Evolutionary conservation across 37 sponge, comb jelly and placozoan genomes (phyloP).

Genomic region (Mnemiopsis leidyi): DNA sequence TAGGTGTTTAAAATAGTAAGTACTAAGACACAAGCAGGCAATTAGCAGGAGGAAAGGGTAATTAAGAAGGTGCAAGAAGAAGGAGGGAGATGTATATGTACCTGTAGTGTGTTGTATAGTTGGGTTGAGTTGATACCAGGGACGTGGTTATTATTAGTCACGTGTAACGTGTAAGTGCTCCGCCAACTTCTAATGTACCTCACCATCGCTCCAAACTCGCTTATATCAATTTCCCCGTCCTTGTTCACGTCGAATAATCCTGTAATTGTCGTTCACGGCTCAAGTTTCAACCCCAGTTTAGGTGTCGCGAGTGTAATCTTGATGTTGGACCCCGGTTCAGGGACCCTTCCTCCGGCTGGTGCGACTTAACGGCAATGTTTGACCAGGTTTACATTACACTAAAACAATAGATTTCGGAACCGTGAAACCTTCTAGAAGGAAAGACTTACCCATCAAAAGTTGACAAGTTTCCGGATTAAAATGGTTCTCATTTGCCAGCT

Average conservation of each 20-base stretch:
- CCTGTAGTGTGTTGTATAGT: constrained; percentile 23
- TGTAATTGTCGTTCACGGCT: not conserved
- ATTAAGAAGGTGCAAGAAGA: not conserved
- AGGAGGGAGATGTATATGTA: not conserved
- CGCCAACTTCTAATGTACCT: not conserved
- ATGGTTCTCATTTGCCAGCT: not conserved
- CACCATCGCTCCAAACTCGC: not conserved
- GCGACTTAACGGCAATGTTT: no score
- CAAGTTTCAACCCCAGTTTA: no score
- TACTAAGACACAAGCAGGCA: not conserved
- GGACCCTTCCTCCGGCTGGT: no score
- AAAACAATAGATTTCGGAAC: not conserved
- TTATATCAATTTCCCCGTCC: not conserved
- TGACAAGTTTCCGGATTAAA: constrained; percentile 35
- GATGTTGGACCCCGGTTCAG: no score
- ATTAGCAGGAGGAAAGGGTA: not conserved
- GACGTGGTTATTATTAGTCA: not conserved
- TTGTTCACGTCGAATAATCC: constrained; percentile 8
- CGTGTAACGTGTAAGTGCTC: not conserved
- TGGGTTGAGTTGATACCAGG: not conserved
- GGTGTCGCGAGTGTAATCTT: not conserved
- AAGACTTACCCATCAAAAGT: constrained; percentile 10
- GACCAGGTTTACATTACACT: not conserved
- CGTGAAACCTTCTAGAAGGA: not conserved
- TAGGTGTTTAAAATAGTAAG: not conserved